Percentiles rank a stretch among this genome's conserved stretches.
Conservation (phyloP, 2,113 vertebrate genomes). For the Sapajus apella region DNA sequence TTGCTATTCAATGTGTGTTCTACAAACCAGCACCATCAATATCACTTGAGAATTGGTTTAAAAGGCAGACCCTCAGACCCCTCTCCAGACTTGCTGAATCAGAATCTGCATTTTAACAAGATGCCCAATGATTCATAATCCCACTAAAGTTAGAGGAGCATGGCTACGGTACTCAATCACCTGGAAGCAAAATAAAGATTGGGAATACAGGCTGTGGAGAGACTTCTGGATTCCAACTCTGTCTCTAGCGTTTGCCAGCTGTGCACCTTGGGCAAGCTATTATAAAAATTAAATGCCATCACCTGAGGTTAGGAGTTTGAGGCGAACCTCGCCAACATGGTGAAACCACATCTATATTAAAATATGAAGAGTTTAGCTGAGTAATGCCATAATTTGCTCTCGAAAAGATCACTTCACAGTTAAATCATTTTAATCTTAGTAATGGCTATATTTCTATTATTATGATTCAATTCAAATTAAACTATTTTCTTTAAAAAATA, state of each 20-base stretch:
- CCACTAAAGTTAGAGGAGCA: background rate
- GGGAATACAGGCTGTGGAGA: background rate
- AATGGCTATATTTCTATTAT: slow-evolving; percentile 73
- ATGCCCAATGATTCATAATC: background rate
- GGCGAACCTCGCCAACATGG: too few species aligned
- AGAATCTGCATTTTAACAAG: background rate
- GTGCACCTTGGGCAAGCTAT: background rate
- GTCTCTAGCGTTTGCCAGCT: background rate
- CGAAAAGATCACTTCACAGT: slow-evolving; percentile 72
- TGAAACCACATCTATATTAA: too few species aligned
- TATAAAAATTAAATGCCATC: background rate
- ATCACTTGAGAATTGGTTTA: background rate
- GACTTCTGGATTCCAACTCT: background rate
- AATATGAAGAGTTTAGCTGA: slow-evolving; percentile 42
- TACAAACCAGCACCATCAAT: background rate
- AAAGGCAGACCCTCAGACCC: background rate
- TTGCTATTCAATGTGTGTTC: background rate
- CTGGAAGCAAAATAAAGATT: background rate
- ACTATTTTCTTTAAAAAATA: background rate
- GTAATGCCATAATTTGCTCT: slow-evolving; percentile 75
- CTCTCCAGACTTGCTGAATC: background rate
- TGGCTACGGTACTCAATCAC: background rate
- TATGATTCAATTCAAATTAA: slow-evolving; percentile 70
- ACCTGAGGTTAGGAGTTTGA: too few species aligned
- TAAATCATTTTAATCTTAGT: slow-evolving; percentile 66